Evolutionary conservation across 2,113 vertebrate genomes (phyloP).

Genomic region (Jaculus jaculus): DNA sequence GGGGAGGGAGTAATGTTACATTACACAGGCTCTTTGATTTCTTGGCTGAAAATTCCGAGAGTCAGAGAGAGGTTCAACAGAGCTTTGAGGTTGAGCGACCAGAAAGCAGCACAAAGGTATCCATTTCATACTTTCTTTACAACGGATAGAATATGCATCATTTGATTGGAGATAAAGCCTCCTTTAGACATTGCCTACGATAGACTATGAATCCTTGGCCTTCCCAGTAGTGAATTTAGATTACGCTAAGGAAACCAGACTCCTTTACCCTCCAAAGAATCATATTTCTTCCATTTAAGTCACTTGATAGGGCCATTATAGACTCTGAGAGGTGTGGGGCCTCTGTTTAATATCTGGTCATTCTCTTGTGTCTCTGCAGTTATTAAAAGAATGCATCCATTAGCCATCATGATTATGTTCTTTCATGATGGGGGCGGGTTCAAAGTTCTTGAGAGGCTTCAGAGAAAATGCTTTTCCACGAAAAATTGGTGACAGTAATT

Average conservation of each 20-base stretch:
- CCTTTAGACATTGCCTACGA: slow-evolving; percentile 23
- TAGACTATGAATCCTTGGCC: slow-evolving; percentile 14
- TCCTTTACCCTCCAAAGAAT: slow-evolving; percentile 62
- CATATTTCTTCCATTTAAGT: slow-evolving; percentile 72
- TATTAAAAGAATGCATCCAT: slow-evolving; percentile 74
- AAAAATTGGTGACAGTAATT: slow-evolving; percentile 56
- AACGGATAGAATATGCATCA: slow-evolving; percentile 34
- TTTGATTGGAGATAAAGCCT: slow-evolving; percentile 31
- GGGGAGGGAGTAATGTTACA: not conserved
- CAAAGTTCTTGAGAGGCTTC: slow-evolving; percentile 19
- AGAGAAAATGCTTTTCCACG: slow-evolving; percentile 65
- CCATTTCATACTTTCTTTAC: slow-evolving; percentile 41
- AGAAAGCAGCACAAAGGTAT: not conserved
- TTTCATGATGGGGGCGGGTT: slow-evolving; percentile 44
- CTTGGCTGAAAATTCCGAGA: slow-evolving; percentile 4
- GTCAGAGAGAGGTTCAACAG: not conserved
- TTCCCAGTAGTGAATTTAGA: slow-evolving; percentile 47
- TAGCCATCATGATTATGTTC: slow-evolving; percentile 63
- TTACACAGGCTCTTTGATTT: not conserved
- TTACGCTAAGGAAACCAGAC: slow-evolving; percentile 51
- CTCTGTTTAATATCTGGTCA: slow-evolving; percentile 69
- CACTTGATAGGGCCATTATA: slow-evolving; percentile 71
- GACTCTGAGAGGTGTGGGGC: slow-evolving; percentile 62
- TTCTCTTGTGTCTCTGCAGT: slow-evolving; percentile 68
- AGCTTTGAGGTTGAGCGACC: not conserved